Conservation (phyloP, 2,888 invertebrate species). For the Dascillus cervinus region DNA sequence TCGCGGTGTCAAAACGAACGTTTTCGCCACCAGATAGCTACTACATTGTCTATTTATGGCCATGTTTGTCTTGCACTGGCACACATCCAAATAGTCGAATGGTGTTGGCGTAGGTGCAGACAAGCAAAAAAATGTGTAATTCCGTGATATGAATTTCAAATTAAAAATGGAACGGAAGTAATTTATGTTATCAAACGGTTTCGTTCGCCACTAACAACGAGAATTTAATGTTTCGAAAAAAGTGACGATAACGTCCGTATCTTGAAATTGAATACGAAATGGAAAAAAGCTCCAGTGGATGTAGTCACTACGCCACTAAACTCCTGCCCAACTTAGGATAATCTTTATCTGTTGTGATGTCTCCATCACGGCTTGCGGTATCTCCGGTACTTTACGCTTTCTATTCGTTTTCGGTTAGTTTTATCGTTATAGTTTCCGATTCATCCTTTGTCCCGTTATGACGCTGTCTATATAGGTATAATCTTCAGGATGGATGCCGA, state of each 20-base stretch:
- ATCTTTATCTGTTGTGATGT: slow-evolving; percentile 38
- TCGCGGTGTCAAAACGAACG: slow-evolving; percentile 24
- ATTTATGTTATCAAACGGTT: too few species aligned
- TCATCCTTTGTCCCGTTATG: slow-evolving; percentile 32
- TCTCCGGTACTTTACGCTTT: slow-evolving; percentile 32
- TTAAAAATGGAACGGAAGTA: too few species aligned
- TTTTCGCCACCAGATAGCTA: slow-evolving; percentile 30
- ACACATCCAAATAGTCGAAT: slow-evolving; percentile 26
- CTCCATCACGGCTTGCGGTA: slow-evolving; percentile 26
- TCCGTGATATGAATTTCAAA: too few species aligned
- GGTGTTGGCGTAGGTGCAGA: slow-evolving; percentile 8
- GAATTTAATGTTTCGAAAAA: too few species aligned
- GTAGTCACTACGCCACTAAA: slow-evolving; percentile 8
- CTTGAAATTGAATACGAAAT: too few species aligned
- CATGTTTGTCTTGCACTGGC: slow-evolving; percentile 35
- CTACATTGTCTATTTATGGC: slow-evolving; percentile 33
- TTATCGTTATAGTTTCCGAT: slow-evolving; percentile 40
- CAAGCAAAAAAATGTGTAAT: too few species aligned
- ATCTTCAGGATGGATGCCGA: slow-evolving; percentile 11
- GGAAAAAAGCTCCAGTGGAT: too few species aligned
- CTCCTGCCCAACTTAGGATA: slow-evolving; percentile 19
- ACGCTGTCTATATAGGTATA: slow-evolving; percentile 22
- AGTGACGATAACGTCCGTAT: too few species aligned
- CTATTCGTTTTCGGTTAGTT: slow-evolving; percentile 37
- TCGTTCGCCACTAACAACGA: too few species aligned